phyloP scores from a whole-genome alignment of 1,140 invertebrate genomes.

The Acromyrmex echinatior region DNA sequence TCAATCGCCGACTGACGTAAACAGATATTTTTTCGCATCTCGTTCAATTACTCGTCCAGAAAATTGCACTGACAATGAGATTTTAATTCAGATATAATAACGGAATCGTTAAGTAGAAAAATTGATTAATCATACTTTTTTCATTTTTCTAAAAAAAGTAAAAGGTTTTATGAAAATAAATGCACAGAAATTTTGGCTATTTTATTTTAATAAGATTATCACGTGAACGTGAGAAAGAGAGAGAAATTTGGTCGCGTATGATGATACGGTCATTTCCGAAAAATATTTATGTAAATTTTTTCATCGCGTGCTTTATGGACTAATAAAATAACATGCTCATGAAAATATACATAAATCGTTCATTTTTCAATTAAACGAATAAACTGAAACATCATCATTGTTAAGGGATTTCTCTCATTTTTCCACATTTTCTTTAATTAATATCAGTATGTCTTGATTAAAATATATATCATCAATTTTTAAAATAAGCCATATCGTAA shows the following conservation, averaged over 20 bases:
- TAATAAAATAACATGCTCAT: slow-evolving; percentile 50
- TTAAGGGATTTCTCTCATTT: slow-evolving; percentile 9
- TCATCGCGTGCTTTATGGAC: neutral
- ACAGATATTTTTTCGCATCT: slow-evolving; percentile 46
- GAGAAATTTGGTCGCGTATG: neutral
- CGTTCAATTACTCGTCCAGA: neutral
- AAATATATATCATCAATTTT: slow-evolving; percentile 60
- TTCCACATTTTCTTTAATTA: slow-evolving; percentile 56
- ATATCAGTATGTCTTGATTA: slow-evolving; percentile 58
- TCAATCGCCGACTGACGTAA: slow-evolving; percentile 52
- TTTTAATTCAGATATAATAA: neutral
- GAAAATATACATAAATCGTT: slow-evolving; percentile 40
- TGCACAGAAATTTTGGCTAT: neutral
- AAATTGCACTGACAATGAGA: neutral
- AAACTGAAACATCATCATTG: slow-evolving; percentile 50
- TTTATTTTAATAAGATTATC: slow-evolving; percentile 10
- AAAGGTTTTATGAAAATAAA: neutral
- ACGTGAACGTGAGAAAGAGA: neutral
- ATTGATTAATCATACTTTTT: neutral
- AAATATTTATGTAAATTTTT: slow-evolving; percentile 25
- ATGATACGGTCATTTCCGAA: neutral
- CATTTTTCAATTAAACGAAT: slow-evolving; percentile 55
- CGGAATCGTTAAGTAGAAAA: neutral
- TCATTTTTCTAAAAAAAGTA: neutral
- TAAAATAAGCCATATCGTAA: slow-evolving; percentile 13